Conservation (phyloP, 2,113 vertebrate genomes). For the Paratilapia polleni region DNA sequence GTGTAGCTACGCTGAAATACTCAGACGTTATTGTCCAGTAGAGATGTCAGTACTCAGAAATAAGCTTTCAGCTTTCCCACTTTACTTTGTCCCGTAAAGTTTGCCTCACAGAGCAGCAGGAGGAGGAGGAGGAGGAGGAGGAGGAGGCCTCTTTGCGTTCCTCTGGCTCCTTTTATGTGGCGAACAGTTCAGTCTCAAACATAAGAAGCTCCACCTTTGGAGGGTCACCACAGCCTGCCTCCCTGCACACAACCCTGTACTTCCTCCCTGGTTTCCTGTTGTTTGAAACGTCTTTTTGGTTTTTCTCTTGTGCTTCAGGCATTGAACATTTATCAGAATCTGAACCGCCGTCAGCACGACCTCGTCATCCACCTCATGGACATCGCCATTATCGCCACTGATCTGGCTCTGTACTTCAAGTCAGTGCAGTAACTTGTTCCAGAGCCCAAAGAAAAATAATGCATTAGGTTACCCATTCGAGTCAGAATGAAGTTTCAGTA, state of each 20-base stretch:
- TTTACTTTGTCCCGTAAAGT: no score
- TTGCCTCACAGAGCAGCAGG: no score
- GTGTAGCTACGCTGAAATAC: neutral
- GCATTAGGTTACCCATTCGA: no score
- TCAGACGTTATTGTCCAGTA: neutral
- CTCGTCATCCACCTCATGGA: constrained; percentile 84
- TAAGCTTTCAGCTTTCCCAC: no score
- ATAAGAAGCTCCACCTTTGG: neutral
- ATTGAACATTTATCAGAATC: constrained; percentile 84
- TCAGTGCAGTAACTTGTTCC: constrained; percentile 47
- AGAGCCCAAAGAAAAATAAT: no score
- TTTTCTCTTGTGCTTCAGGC: constrained; percentile 56
- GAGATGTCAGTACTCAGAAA: no score
- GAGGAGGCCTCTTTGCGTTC: neutral
- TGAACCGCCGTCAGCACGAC: constrained; percentile 82
- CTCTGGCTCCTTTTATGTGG: no score
- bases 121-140: no score
- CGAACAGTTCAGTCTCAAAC: neutral
- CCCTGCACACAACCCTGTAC: no score
- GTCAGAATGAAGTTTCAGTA: neutral
- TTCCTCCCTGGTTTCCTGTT: neutral
- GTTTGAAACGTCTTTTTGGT: neutral
- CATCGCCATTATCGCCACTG: constrained; percentile 84
- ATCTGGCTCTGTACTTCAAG: constrained; percentile 87
- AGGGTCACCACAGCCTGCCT: no score